Base-by-base conservation (phyloP, 1,140 invertebrate genomes). In the Rhyzopertha dominica region DNA sequence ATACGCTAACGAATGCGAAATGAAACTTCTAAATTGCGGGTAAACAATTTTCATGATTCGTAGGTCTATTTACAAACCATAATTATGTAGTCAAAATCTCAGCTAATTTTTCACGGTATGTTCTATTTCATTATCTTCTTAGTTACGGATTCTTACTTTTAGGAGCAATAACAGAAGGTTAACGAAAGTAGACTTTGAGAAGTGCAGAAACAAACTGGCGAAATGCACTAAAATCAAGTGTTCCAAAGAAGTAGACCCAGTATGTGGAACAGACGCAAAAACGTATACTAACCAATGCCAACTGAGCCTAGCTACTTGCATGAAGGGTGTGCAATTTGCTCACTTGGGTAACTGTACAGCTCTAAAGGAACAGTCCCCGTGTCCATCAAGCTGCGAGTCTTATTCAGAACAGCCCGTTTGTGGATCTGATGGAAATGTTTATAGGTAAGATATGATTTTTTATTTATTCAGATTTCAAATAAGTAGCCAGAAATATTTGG, bases 401-500 rank as follows among this genome's bases (percentile, higher is more conserved):
- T 71, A 85, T 37, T 71, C 72, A 39, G 74, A 77, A 52, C 79
- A 88, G 62, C 87, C 87, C 9, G 82, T 89, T 43, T 97, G 92
- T 68, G 92, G 88, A 23, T 91, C 85, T 24, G 87, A 96, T 64
- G 88, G 90, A 53, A 90, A 90, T 60, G 89, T 90, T 47, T 96
- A 95, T 69, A 80, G 77, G 79, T 91, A 78, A 67, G 66, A 54
- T 14, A 41, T 26, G 43, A 10, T 48, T 63, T n/a, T 18, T 28
- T 22, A 63, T 48, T 41, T 39, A 52, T 34, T n/a, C n/a, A n/a
- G n/a, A n/a, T n/a, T n/a, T n/a, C n/a, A n/a, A n/a, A n/a, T n/a
- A n/a, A n/a, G n/a, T n/a, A n/a, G n/a, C n/a, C n/a, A n/a, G n/a
- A n/a, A n/a, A n/a, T n/a, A n/a, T n/a, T n/a, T n/a, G n/a, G n/a